Evolutionary conservation across 1,140 invertebrate species (phyloP), one percentile per base, ranked within the genome.

Genomic region (Ptiloglossa arizonensis): DNA sequence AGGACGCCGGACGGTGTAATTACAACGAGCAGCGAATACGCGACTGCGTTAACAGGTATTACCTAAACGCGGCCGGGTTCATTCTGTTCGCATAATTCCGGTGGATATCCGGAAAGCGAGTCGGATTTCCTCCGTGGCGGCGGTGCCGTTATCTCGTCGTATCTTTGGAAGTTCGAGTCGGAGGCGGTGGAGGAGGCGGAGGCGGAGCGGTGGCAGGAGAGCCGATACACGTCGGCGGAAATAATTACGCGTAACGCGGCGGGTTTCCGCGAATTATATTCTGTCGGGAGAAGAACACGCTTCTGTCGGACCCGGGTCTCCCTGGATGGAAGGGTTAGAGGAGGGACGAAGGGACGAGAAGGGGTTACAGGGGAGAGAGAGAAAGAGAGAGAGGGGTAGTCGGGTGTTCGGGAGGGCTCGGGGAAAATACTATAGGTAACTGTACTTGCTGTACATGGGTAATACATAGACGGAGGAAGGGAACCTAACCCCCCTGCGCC

Each of bases 401-500:
- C n/a, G n/a, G n/a, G n/a, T n/a, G n/a, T n/a, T n/a, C n/a, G 77
- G 72, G 67, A 9, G 41, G 24, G 57, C 64, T 52, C 50, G 76
- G 79, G 74, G 66, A 63, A 80, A 80, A 81, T 72, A 71, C 79
- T 81, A 88, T 87, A 85, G 85, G 86, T 87, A 90, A 89, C 87
- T 81, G 82, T 87, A 86, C 86, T 88, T 85, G 82, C 56, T 87
- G 78, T 88, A 89, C 85, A 89, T 86, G 81, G 83, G 66, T 85
- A 82, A 84, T 84, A 87, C 87, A 88, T 85, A 84, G 75, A 86
- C 66, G 71, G 62, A 79, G 73, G 71, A 86, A 87, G 87, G 84
- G 78, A 86, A 70, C 54, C 54, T 57, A 69, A 41, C 59, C 82
- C 83, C 81, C 80, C 80, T 77, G 86, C 87, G 88, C 86, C 85